A percentile compares a stretch with the other conserved stretches of the same genome.
These are phyloP conservation scores for Chloroclysta siterata DNA, from an alignment of 2,888 invertebrate species.

Conservation along the genomic window DNA sequence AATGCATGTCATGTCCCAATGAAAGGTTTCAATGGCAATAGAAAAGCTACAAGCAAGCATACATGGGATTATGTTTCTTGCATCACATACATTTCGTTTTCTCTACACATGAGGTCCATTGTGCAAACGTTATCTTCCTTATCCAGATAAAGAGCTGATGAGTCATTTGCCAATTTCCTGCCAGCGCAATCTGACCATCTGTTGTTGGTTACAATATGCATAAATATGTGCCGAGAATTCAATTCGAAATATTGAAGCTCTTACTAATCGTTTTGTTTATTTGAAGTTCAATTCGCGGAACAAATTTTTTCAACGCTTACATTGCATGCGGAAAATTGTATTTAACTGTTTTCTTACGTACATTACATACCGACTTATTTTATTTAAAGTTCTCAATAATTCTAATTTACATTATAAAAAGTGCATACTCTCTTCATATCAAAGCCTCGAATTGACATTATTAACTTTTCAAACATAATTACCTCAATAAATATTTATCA, in stretches of 20 bases:
- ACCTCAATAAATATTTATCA: too few relatives aligned
- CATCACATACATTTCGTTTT: conserved; percentile 44
- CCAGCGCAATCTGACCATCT: conserved; percentile 74
- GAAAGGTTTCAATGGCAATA: neutral
- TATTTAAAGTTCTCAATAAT: neutral
- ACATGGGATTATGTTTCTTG: neutral
- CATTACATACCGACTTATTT: neutral
- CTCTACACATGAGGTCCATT: conserved; percentile 19
- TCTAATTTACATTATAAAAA: neutral
- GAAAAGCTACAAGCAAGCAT: neutral
- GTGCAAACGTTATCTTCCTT: conserved; percentile 48
- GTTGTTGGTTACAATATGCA: conserved; percentile 69
- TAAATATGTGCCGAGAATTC: conserved; percentile 62
- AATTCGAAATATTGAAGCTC: conserved; percentile 47
- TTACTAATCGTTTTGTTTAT: conserved; percentile 39
- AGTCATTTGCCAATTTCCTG: conserved; percentile 72
- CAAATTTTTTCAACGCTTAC: conserved; percentile 15
- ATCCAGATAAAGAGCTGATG: conserved; percentile 68
- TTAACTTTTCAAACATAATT: too few relatives aligned
- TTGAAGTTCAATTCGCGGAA: conserved; percentile 29
- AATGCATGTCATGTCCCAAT: conserved; percentile 6
- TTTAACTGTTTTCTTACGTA: neutral
- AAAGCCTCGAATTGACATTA: neutral
- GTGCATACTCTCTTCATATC: neutral
- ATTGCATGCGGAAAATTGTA: conserved; percentile 4